phyloP scores from a whole-genome alignment of 2,113 vertebrate species.

The Chaetodon auriga region DNA sequence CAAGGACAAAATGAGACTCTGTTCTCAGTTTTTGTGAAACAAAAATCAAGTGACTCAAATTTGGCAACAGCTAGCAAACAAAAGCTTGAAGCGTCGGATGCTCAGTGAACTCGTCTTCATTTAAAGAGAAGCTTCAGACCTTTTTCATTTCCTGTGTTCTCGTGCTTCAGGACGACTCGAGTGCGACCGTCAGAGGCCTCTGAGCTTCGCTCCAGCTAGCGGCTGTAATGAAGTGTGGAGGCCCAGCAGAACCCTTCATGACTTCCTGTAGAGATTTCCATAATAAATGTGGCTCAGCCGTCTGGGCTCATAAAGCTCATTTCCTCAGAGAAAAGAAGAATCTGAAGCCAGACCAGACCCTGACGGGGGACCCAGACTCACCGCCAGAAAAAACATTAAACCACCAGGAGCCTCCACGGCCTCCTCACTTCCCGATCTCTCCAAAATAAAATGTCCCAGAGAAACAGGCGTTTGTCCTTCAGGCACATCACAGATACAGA shows the following conservation, averaged over 20 bases:
- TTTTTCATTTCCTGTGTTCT: neutral
- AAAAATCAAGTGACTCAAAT: too few relatives aligned
- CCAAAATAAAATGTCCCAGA: constrained; percentile 35
- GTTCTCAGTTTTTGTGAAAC: too few relatives aligned
- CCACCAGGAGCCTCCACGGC: constrained; percentile 2
- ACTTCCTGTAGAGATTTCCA: constrained; percentile 73
- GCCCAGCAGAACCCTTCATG: neutral
- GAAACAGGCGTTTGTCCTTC: neutral
- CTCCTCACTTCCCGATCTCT: constrained; percentile 28
- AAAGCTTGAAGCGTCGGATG: too few relatives aligned
- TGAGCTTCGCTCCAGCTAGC: neutral
- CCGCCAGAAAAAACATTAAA: constrained; percentile 61
- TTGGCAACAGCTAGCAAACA: too few relatives aligned
- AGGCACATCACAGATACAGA: too few relatives aligned
- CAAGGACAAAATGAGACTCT: neutral
- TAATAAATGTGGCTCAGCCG: constrained; percentile 65
- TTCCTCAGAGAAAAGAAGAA: constrained; percentile 73
- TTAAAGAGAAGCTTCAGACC: neutral
- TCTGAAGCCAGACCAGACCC: constrained; percentile 59
- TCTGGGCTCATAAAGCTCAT: constrained; percentile 73
- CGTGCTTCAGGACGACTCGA: neutral
- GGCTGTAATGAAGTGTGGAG: constrained; percentile 23
- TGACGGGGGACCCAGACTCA: constrained; percentile 15
- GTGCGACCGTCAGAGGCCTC: too few relatives aligned
- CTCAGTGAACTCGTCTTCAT: neutral